A percentile compares a stretch with the other conserved stretches of the same genome.
These are phyloP conservation scores for Mya arenaria DNA, from an alignment of 1,140 invertebrate species.

Conservation along the genomic window DNA sequence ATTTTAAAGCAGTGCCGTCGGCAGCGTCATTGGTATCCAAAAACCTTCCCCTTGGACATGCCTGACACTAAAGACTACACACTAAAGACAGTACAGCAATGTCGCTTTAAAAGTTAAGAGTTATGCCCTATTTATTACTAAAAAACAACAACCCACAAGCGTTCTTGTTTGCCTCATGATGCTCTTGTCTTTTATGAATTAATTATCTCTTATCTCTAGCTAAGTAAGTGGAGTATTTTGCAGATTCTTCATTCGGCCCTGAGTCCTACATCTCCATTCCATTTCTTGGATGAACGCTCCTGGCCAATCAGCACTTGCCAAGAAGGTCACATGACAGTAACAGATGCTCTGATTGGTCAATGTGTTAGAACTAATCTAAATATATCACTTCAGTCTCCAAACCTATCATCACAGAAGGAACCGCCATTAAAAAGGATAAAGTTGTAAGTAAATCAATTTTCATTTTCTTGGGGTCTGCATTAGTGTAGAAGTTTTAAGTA, in stretches of 20 bases:
- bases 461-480: no score
- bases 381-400: not conserved
- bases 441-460: no score
- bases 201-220: not conserved
- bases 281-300: slow-evolving; percentile 77
- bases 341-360: slow-evolving; percentile 74
- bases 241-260: slow-evolving; percentile 54
- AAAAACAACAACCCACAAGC: not conserved
- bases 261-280: slow-evolving; percentile 56
- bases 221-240: slow-evolving; percentile 50
- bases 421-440: slow-evolving; percentile 63
- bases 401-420: slow-evolving; percentile 26
- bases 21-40: no score
- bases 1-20: no score
- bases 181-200: not conserved
- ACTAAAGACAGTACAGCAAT: not conserved
- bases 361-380: slow-evolving; percentile 60
- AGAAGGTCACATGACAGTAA: slow-evolving; percentile 71
- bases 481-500: no score
- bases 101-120: not conserved
- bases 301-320: slow-evolving; percentile 79
- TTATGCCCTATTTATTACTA: not conserved
- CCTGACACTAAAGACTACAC: no score
- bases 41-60: no score
- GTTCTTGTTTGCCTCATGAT: not conserved